phyloP scores from a whole-genome alignment of 1,140 invertebrate genomes.

The Conus ventricosus region DNA sequence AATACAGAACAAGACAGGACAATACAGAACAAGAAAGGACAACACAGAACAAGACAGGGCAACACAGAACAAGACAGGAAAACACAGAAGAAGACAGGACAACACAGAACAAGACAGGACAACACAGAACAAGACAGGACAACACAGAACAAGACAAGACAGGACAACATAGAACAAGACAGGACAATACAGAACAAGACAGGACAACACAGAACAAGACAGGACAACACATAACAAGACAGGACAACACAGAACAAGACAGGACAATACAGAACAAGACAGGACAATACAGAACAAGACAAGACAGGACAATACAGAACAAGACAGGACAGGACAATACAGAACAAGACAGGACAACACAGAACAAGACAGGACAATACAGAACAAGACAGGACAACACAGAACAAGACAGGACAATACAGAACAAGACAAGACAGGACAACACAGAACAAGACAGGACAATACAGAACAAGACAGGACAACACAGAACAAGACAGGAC shows the following conservation, averaged over 20 bases:
- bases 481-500: neutral
- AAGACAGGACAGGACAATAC: neutral
- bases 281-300: neutral
- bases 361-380: neutral
- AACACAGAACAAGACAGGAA: too few relatives aligned
- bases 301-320: neutral
- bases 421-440: neutral
- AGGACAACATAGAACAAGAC: neutral
- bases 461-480: too few relatives aligned
- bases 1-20: too few relatives aligned
- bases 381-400: neutral
- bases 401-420: neutral
- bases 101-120: too few relatives aligned
- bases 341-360: neutral
- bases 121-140: too few relatives aligned
- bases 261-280: neutral
- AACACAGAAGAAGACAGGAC: too few relatives aligned
- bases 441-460: neutral
- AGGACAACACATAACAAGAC: too few relatives aligned
- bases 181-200: neutral
- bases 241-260: neutral
- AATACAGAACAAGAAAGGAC: too few relatives aligned
- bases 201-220: neutral
- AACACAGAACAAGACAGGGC: too few relatives aligned
- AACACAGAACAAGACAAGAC: too few relatives aligned